Conservation (phyloP, 2,797 vertebrate genomes). For the Parauchenoglanis ngamensis region DNA sequence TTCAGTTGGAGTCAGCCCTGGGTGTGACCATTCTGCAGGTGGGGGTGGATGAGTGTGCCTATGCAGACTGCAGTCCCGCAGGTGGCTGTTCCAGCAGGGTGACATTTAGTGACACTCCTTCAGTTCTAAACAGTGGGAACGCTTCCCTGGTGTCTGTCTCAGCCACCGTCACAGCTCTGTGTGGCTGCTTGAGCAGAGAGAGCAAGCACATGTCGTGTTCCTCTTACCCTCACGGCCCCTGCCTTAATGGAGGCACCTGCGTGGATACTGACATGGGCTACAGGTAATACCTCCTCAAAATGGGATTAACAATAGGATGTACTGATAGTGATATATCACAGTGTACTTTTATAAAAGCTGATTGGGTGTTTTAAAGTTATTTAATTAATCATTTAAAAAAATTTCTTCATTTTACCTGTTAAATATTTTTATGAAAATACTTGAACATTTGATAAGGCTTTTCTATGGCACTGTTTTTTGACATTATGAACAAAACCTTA, state of each 20-base stretch:
- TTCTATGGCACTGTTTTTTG: neutral
- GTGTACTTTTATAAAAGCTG: neutral
- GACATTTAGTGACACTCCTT: constrained; percentile 72
- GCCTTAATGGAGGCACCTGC: constrained; percentile 84
- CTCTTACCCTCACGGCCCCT: constrained; percentile 77
- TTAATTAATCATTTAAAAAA: neutral
- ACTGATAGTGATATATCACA: neutral
- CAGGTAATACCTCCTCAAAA: constrained; percentile 68
- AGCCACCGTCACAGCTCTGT: constrained; percentile 67
- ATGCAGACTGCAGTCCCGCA: constrained; percentile 74
- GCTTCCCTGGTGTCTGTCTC: constrained; percentile 80
- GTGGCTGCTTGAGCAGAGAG: constrained; percentile 81
- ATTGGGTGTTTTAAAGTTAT: neutral
- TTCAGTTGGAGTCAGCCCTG: constrained; percentile 82
- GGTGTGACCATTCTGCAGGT: constrained; percentile 78
- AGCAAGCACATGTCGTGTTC: constrained; percentile 76
- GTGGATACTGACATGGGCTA: constrained; percentile 82
- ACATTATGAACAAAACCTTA: neutral
- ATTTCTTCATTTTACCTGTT: neutral
- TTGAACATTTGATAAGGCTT: neutral
- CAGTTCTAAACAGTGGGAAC: constrained; percentile 72
- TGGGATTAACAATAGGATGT: neutral
- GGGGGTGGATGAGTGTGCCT: constrained; percentile 80
- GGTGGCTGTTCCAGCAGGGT: constrained; percentile 78
- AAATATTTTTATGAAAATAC: neutral